phyloP scores from a whole-genome alignment of 2,888 invertebrate genomes.

The Scaptomyza polygonia region DNA sequence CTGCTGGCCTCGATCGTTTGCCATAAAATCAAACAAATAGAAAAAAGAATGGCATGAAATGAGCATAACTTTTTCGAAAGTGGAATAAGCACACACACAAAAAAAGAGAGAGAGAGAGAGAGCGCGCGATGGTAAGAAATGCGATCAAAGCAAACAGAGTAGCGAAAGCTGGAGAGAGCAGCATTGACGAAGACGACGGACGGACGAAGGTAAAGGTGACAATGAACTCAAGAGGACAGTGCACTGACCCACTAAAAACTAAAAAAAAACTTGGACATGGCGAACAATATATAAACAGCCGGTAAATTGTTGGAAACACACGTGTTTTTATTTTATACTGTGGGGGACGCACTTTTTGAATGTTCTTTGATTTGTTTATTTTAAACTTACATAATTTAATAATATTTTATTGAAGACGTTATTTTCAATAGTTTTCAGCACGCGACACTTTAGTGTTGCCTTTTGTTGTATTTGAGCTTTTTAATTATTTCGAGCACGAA shows the following conservation, averaged over 20 bases:
- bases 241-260: slow-evolving; percentile 66
- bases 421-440: slow-evolving; percentile 32
- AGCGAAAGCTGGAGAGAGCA: slow-evolving; percentile 33
- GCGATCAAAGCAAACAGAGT: slow-evolving; percentile 46
- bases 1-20: slow-evolving; percentile 11
- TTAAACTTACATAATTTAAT: slow-evolving; percentile 61
- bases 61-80: slow-evolving; percentile 35
- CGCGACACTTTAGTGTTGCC: slow-evolving; percentile 25
- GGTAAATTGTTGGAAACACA: slow-evolving; percentile 37
- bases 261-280: slow-evolving; percentile 5
- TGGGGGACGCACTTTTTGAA: slow-evolving; percentile 18
- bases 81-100: slow-evolving; percentile 29
- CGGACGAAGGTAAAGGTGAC: slow-evolving; percentile 47
- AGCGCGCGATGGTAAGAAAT: slow-evolving; percentile 28
- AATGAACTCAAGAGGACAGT: slow-evolving; percentile 68
- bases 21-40: slow-evolving; percentile 3
- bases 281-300: slow-evolving; percentile 27
- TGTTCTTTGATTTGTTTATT: slow-evolving; percentile 6
- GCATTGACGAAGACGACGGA: slow-evolving; percentile 8
- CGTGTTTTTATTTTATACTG: slow-evolving; percentile 42
- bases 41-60: slow-evolving; percentile 40
- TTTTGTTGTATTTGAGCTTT: slow-evolving; percentile 3
- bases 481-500: slow-evolving; percentile 34
- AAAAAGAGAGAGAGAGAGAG: slow-evolving; percentile 8
- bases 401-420: neutral